These are phyloP conservation scores for Phyllostomus hastatus DNA, from an alignment of 2,113 vertebrate genomes.

Conservation along the genomic window DNA sequence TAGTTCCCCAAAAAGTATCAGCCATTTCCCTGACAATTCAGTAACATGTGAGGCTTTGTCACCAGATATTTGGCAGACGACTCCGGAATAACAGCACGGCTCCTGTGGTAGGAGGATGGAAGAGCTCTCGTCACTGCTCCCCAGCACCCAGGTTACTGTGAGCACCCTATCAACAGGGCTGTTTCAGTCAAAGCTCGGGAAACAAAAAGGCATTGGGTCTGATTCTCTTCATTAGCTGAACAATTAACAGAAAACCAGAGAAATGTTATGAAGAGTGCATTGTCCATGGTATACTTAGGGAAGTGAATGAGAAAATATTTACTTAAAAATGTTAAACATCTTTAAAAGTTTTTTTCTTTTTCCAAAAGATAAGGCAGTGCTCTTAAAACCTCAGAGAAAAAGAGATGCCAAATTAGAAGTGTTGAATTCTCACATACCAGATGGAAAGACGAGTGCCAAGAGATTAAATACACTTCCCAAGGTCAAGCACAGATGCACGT, in stretches of 20 bases:
- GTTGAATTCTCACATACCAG: constrained; percentile 27
- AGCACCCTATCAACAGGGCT: neutral
- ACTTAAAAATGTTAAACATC: neutral
- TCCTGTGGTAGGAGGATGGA: neutral
- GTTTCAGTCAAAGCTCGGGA: neutral
- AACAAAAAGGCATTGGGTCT: neutral
- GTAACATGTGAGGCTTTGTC: neutral
- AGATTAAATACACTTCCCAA: neutral
- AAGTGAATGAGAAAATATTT: neutral
- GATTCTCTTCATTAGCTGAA: neutral
- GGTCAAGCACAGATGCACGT: neutral
- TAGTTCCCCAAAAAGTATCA: neutral
- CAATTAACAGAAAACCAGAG: neutral
- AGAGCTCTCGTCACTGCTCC: neutral
- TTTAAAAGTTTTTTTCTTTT: neutral
- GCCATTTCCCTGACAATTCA: neutral
- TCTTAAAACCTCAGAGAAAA: constrained; percentile 20
- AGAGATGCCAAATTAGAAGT: neutral
- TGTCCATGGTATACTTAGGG: neutral
- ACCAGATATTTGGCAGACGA: neutral
- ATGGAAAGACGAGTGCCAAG: neutral
- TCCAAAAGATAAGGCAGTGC: neutral
- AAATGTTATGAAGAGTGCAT: neutral
- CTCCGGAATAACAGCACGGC: neutral
- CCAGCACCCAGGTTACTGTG: neutral